phyloP scores from a whole-genome alignment of 1,140 invertebrate species.

The Kradibia gibbosae region DNA sequence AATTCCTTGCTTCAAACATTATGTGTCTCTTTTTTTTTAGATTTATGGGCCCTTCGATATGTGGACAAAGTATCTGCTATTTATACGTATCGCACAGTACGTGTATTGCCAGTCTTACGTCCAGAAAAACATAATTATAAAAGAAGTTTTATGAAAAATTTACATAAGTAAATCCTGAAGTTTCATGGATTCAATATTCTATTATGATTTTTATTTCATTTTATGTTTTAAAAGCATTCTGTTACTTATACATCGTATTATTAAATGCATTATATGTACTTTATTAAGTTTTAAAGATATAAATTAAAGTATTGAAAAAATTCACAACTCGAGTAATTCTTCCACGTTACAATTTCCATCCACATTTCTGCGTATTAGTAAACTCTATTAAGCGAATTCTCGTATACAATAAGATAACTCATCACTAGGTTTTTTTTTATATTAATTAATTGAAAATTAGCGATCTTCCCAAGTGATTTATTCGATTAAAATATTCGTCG shows the following conservation, averaged over 20 bases:
- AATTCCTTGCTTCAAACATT: neutral
- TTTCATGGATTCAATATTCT: neutral
- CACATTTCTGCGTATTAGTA: no score
- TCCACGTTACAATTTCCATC: no score
- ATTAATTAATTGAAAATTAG: no score
- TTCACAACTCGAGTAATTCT: no score
- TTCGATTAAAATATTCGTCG: neutral
- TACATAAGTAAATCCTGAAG: neutral
- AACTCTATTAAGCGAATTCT: no score
- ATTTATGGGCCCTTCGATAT: neutral
- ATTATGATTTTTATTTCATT: neutral
- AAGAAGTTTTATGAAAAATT: neutral
- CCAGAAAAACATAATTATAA: neutral
- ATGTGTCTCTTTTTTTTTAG: neutral
- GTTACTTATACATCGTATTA: no score
- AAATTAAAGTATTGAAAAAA: no score
- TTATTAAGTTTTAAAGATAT: no score
- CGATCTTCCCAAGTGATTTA: neutral
- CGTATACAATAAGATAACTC: no score
- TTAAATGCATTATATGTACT: no score
- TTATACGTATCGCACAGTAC: neutral
- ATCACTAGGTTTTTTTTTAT: no score
- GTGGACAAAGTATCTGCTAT: neutral
- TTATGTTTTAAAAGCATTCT: no score
- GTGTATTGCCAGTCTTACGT: neutral